Conservation (phyloP, 2,888 invertebrate genomes). For the Dynastes hyllus region DNA sequence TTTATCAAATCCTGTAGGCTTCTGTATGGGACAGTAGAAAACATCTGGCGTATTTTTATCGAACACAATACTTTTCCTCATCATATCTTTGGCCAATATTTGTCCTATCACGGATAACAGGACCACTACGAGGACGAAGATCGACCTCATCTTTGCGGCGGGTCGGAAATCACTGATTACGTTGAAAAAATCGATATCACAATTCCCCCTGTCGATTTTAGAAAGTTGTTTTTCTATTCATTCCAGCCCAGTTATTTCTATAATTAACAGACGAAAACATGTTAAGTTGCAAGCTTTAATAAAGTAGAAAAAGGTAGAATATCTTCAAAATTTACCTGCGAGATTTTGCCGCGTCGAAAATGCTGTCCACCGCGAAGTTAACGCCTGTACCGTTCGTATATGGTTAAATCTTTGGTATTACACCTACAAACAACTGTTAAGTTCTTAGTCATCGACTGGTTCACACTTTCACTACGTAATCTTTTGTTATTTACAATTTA, state of each 20-base stretch:
- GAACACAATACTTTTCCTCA: slow-evolving; percentile 85
- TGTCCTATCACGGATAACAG: slow-evolving; percentile 43
- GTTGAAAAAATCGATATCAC: slow-evolving; percentile 12
- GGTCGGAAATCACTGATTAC: neutral
- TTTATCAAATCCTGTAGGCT: slow-evolving; percentile 84
- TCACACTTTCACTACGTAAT: slow-evolving; percentile 35
- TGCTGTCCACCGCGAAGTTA: neutral
- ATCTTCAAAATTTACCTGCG: slow-evolving; percentile 16
- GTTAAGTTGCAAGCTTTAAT: slow-evolving; percentile 8
- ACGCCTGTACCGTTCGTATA: slow-evolving; percentile 3
- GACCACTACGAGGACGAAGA: slow-evolving; percentile 30
- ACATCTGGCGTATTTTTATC: slow-evolving; percentile 87
- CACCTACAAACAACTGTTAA: slow-evolving; percentile 35
- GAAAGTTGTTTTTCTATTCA: slow-evolving; percentile 40
- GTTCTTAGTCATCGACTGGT: slow-evolving; percentile 33
- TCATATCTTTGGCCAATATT: slow-evolving; percentile 77
- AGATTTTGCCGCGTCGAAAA: slow-evolving; percentile 6
- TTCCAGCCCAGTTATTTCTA: neutral
- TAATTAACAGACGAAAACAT: slow-evolving; percentile 15
- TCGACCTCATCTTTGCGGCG: slow-evolving; percentile 31
- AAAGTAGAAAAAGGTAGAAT: neutral
- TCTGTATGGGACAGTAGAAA: slow-evolving; percentile 85
- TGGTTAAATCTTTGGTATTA: slow-evolving; percentile 39
- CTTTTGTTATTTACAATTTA: slow-evolving; percentile 18
- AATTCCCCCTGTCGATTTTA: slow-evolving; percentile 18